phyloP scores from a whole-genome alignment of 2,797 vertebrate genomes.

The Sardinella longiceps region DNA sequence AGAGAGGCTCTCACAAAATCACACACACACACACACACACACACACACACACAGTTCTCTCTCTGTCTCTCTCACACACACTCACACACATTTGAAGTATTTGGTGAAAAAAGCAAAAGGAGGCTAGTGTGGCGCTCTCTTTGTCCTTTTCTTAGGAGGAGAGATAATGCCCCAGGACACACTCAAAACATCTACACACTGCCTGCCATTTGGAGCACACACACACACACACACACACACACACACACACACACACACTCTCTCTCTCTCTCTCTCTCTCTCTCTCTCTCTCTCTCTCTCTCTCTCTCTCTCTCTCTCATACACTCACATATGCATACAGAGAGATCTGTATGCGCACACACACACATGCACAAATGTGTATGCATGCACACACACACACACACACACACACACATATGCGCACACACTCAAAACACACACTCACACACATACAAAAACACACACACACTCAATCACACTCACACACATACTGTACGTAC shows the following conservation, averaged over 20 bases:
- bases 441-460: background rate
- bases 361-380: background rate
- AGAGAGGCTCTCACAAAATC: no score
- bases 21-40: background rate
- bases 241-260: background rate
- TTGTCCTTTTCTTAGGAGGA: constrained; percentile 12
- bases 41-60: constrained; percentile 17
- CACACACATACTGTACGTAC: background rate
- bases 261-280: background rate
- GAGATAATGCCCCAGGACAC: background rate
- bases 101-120: background rate
- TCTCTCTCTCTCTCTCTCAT: no score
- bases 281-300: no score
- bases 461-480: background rate
- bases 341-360: no score
- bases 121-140: background rate
- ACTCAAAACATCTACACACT: background rate
- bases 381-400: background rate
- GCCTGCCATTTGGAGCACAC: background rate
- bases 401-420: background rate
- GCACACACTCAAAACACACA: background rate
- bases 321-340: background rate
- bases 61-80: no score
- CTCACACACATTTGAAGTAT: background rate
- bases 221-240: background rate